These are phyloP conservation scores for Daktulosphaira vitifoliae DNA, from an alignment of 1,140 invertebrate species.

Conservation along the genomic window DNA sequence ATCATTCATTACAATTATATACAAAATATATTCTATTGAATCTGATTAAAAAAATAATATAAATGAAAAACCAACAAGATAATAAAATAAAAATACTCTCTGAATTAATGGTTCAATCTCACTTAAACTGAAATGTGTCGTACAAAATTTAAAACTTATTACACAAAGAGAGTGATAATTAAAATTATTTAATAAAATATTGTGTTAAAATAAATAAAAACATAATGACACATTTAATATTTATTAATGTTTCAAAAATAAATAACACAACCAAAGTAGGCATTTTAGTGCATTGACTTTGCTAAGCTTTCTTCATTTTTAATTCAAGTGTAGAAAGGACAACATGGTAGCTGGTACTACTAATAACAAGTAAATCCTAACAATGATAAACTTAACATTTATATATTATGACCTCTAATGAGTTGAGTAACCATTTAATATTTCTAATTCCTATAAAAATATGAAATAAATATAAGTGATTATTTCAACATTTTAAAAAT, in stretches of 20 bases:
- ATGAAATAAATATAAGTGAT: background rate
- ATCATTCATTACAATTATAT: background rate
- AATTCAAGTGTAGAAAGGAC: constrained; percentile 1
- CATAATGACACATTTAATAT: constrained; percentile 24
- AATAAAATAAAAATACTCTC: background rate
- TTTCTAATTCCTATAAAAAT: constrained; percentile 23
- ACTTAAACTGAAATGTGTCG: background rate
- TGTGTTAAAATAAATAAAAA: constrained; percentile 22
- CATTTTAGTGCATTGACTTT: background rate
- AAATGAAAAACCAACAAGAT: constrained; percentile 23
- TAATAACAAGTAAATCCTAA: constrained; percentile 25
- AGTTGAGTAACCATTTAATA: constrained; percentile 16
- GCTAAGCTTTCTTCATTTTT: constrained; percentile 16
- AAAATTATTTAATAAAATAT: background rate
- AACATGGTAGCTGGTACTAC: constrained; percentile 14
- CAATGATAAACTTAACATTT: constrained; percentile 27
- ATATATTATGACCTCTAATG: constrained; percentile 4
- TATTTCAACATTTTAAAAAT: background rate
- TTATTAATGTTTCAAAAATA: constrained; percentile 27
- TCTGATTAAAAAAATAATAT: constrained; percentile 24
- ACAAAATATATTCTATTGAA: constrained; percentile 28
- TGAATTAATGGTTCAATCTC: background rate
- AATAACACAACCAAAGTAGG: constrained; percentile 30
- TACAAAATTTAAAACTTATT: background rate
- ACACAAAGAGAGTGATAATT: background rate